These are phyloP conservation scores for Epinephelus awoara DNA, from an alignment of 2,797 vertebrate species.

Conservation along the genomic window DNA sequence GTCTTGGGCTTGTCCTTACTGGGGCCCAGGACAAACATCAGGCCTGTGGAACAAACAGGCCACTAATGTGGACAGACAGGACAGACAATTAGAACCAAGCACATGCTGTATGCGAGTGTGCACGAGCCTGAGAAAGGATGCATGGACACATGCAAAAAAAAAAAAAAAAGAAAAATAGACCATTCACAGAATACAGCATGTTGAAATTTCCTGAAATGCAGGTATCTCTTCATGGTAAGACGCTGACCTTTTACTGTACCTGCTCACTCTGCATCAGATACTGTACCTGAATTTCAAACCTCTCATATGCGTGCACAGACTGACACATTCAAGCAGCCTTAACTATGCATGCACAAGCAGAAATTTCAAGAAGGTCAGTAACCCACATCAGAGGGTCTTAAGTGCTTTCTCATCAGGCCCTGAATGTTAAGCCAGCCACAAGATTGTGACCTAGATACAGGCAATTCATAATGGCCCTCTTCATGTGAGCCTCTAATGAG, in stretches of 20 bases:
- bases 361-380: constrained; percentile 18
- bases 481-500: constrained; percentile 1
- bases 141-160: constrained; percentile 14
- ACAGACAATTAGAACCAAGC: constrained; percentile 72
- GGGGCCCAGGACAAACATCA: constrained; percentile 77
- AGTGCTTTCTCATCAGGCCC: constrained; percentile 20
- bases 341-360: constrained; percentile 19
- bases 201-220: background rate
- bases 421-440: background rate
- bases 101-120: constrained; percentile 36
- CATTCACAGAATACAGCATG: background rate
- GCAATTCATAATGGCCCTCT: background rate
- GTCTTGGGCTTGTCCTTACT: constrained; percentile 43
- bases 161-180: background rate
- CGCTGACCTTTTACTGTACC: background rate
- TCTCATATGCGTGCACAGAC: background rate
- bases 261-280: background rate
- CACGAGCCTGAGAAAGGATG: constrained; percentile 13
- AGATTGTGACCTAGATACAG: constrained; percentile 37
- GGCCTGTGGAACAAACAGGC: constrained; percentile 69
- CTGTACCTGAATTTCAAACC: background rate
- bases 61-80: constrained; percentile 79
- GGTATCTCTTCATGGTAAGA: background rate
- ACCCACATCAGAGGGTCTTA: constrained; percentile 30
- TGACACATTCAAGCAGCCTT: background rate